Percentiles rank a stretch among this genome's conserved stretches.
These are phyloP conservation scores for Parasteatoda tepidariorum DNA, from an alignment of 1,140 invertebrate species.

Conservation along the genomic window DNA sequence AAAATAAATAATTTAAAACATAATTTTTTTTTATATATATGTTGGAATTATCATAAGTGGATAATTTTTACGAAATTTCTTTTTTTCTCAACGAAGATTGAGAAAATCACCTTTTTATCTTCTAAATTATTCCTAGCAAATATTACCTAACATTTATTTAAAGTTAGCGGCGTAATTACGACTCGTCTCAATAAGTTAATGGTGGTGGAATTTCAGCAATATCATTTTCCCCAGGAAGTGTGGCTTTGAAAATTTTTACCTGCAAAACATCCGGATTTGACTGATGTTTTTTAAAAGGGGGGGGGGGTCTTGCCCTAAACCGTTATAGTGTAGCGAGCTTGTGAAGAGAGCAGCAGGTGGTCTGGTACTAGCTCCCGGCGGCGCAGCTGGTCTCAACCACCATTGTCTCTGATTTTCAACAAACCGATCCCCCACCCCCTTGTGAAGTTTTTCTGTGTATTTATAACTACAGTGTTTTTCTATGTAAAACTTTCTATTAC, in stretches of 20 bases:
- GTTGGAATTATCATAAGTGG: too few species aligned
- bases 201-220: background rate
- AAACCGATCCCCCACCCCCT: background rate
- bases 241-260: background rate
- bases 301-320: background rate
- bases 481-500: background rate
- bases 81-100: too few species aligned
- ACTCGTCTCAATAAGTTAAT: too few species aligned
- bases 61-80: too few species aligned
- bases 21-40: too few species aligned
- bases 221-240: background rate
- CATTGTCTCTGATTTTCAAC: conserved; percentile 17
- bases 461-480: background rate
- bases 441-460: background rate
- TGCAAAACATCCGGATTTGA: background rate
- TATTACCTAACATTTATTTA: too few species aligned
- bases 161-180: too few species aligned
- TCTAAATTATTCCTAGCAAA: too few species aligned
- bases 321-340: conserved; percentile 17
- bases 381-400: conserved; percentile 2
- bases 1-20: too few species aligned
- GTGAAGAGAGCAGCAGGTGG: background rate
- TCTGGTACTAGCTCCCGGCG: background rate
- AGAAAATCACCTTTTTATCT: too few species aligned
- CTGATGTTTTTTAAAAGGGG: background rate